Conservation (phyloP, 2,113 vertebrate genomes). For the Lynx canadensis region DNA sequence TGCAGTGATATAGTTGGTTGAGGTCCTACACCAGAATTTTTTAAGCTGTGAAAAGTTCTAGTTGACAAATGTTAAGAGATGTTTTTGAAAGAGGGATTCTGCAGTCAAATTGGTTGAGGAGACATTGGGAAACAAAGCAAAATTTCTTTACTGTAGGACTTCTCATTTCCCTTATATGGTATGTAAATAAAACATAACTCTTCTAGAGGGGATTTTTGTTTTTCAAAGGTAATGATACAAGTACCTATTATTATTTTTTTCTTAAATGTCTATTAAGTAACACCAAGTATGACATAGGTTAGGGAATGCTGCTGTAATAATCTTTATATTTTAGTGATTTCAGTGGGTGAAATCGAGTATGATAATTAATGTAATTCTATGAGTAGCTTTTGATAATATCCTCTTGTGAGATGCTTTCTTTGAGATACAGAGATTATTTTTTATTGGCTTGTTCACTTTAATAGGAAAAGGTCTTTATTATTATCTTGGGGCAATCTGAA, state of each 20-base stretch:
- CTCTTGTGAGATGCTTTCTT: neutral
- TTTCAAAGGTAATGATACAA: constrained; percentile 38
- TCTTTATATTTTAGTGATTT: constrained; percentile 35
- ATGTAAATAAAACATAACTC: neutral
- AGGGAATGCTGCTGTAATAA: neutral
- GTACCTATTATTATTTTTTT: neutral
- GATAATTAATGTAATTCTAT: neutral
- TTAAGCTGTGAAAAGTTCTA: neutral
- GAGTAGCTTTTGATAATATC: constrained; percentile 21
- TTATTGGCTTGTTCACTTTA: constrained; percentile 38
- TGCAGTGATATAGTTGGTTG: neutral
- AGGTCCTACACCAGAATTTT: neutral
- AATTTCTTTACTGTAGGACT: neutral
- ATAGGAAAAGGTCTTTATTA: neutral
- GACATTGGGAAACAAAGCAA: neutral
- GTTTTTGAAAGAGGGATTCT: neutral
- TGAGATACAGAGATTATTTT: constrained; percentile 32
- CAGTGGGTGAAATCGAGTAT: neutral
- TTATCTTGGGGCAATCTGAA: neutral
- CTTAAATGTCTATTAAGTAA: neutral
- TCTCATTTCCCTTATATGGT: neutral
- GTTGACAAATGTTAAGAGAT: neutral
- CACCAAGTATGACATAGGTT: neutral
- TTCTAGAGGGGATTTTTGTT: neutral
- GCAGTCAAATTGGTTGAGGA: neutral